phyloP scores from a whole-genome alignment of 30 jellyfish, hydroid and myxozoan genomes.

The Aurelia sp. region DNA sequence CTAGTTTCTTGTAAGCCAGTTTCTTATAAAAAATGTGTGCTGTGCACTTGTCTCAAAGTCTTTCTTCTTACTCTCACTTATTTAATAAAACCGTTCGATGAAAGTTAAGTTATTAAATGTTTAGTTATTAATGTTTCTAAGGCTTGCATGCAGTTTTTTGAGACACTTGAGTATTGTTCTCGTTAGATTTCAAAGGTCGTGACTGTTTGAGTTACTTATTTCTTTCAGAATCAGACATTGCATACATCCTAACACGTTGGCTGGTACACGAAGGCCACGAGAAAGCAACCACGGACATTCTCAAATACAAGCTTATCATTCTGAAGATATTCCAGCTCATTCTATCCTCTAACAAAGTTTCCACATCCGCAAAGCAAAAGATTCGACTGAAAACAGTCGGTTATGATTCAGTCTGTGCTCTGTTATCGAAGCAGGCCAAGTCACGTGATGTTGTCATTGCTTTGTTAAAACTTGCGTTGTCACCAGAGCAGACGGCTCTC shows the following conservation, averaged over 20 bases:
- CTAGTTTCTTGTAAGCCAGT: no score
- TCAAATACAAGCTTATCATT: background rate
- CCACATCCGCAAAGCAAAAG: slow-evolving; percentile 51
- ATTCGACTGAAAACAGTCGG: slow-evolving; percentile 65
- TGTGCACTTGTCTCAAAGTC: no score
- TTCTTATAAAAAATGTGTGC: no score
- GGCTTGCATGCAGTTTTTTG: no score
- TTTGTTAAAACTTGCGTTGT: slow-evolving; percentile 72
- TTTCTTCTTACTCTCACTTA: no score
- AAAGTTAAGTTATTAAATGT: no score
- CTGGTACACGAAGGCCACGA: slow-evolving; percentile 73
- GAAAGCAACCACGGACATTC: slow-evolving; percentile 57
- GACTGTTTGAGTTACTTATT: no score
- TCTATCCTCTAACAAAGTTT: slow-evolving; percentile 41
- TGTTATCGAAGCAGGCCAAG: slow-evolving; percentile 81
- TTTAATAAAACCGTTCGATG: no score
- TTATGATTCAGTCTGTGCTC: slow-evolving; percentile 78
- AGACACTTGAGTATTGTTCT: no score
- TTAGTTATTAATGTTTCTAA: no score
- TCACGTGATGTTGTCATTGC: slow-evolving; percentile 73
- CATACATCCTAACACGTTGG: slow-evolving; percentile 73
- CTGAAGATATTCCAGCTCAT: slow-evolving; percentile 21
- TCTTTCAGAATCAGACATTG: slow-evolving; percentile 63
- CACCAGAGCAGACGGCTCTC: slow-evolving; percentile 55
- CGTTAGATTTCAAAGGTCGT: no score